Evolutionary conservation across 2,888 invertebrate species (phyloP), one percentile per base, ranked within the genome.

Genomic region (Minunthozetes semirufus): DNA sequence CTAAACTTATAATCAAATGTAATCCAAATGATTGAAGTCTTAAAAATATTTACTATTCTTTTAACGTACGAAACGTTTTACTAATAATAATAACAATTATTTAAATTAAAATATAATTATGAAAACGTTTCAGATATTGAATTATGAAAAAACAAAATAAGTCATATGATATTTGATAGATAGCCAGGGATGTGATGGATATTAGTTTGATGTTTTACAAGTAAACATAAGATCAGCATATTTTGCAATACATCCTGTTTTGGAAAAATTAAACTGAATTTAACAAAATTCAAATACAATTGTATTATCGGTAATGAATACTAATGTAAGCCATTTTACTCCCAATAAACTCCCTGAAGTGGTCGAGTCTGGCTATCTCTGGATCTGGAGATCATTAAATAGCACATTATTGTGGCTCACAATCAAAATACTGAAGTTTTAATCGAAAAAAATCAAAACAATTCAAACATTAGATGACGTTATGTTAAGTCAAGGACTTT

Each of bases 151-250:
- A n/a, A n/a, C 19, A 63, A 33, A 63, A 63, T 33, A 63, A 22
- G 33, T 63, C 61, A 63, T 63, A 63, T 33, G 61, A 63, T 63
- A 63, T 63, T 27, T 3, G 29, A 61, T 19, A 29, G 8, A 46
- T 11, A 11, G 15, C 8, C 46, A 46, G 15, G 9, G 15, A 46
- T 11, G 15, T 46, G 15, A 46, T 46, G 15, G 9, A 11, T 11
- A 46, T 46, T 11, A 46, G 15, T n/a, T n/a, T n/a, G n/a, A n/a
- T n/a, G n/a, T n/a, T n/a, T n/a, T n/a, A n/a, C n/a, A n/a, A n/a
- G n/a, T n/a, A n/a, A n/a, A n/a, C n/a, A n/a, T n/a, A n/a, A n/a
- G n/a, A n/a, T n/a, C n/a, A n/a, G n/a, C n/a, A n/a, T n/a, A n/a
- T n/a, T n/a, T n/a, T n/a, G n/a, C n/a, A n/a, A n/a, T n/a, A n/a